Evolutionary conservation across 2,888 invertebrate species (phyloP).

Genomic region (Cabera pusaria): DNA sequence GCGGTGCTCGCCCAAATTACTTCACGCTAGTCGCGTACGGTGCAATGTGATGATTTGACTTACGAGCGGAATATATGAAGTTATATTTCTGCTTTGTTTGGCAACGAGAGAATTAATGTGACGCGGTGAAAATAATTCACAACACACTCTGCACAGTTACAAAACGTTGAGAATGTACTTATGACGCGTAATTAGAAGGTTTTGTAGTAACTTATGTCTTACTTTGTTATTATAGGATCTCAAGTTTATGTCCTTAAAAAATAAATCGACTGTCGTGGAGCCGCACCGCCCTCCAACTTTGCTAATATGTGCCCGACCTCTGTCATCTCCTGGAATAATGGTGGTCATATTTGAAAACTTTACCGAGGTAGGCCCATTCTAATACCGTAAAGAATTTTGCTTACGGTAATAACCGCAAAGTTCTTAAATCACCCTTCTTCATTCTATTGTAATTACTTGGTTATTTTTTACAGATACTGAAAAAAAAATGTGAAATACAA

Average conservation of each 20-base stretch:
- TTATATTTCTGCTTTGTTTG: constrained; percentile 11
- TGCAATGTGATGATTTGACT: constrained; percentile 31
- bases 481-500: no score
- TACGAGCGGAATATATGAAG: constrained; percentile 14
- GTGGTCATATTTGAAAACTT: constrained; percentile 82
- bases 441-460: constrained; percentile 36
- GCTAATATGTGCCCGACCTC: constrained; percentile 82
- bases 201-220: constrained; percentile 12
- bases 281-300: constrained; percentile 65
- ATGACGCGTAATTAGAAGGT: neutral
- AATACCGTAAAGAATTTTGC: constrained; percentile 72
- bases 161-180: neutral
- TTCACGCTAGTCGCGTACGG: constrained; percentile 35
- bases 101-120: constrained; percentile 12
- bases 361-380: constrained; percentile 63
- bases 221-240: constrained; percentile 25
- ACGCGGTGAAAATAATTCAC: constrained; percentile 8
- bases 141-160: neutral
- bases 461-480: no score
- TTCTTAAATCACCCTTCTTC: constrained; percentile 52
- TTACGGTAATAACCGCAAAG: constrained; percentile 60
- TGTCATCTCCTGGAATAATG: constrained; percentile 81
- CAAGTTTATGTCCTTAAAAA: constrained; percentile 49
- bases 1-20: constrained; percentile 48
- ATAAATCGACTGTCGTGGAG: constrained; percentile 64